Evolutionary conservation across 2,797 vertebrate genomes (phyloP), one percentile per base, ranked within the genome.

Genomic region (Neosalanx taihuensis): DNA sequence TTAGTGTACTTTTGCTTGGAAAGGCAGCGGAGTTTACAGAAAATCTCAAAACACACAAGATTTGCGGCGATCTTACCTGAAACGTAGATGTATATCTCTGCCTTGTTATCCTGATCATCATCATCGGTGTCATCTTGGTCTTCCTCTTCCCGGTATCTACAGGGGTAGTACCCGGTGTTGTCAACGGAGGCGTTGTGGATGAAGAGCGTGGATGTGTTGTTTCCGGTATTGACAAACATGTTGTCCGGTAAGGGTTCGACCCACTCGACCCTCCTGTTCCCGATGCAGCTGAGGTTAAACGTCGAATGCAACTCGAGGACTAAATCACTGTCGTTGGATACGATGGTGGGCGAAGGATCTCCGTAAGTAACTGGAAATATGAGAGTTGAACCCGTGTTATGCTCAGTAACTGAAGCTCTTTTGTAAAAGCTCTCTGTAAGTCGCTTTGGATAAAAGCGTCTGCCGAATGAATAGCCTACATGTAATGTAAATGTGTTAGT

Each of bases 1-100:
- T 41, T 41, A 13, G 9, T 41, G 37, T 10, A 1, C 12, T 41
- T 41, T 41, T 41, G 37, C 37, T 41, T 41, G 10, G 10, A 2
- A 41, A 41, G 37, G 37, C 10, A 41, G 37, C 12, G 37, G 37
- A 7, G 37, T 29, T 29, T 35, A 33, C 15, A 18, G 29, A 33
- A 60, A 59, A 23, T 26, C 13, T 46, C 30, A 58, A 35, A 18
- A 9, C 20, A 15, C 13, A 4, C 1, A 5, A 18, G 37, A 7
- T 41, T 5, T 12, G 5, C 31, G 35, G 31, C 20, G 17, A 12
- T 73, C 86, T 91, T 81, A 97, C 97, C 97, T 91, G 94, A 92
- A 60, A 99, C 96, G 2, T 93, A 97, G 71, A 99, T 83, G 73
- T 97, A 98, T 57, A 97, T 93, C 1, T 86, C 91, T 0, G 89